These are phyloP conservation scores for Theonella swinhoei DNA, from an alignment of 37 sponge, comb jelly and placozoan species.

Conservation along the genomic window DNA sequence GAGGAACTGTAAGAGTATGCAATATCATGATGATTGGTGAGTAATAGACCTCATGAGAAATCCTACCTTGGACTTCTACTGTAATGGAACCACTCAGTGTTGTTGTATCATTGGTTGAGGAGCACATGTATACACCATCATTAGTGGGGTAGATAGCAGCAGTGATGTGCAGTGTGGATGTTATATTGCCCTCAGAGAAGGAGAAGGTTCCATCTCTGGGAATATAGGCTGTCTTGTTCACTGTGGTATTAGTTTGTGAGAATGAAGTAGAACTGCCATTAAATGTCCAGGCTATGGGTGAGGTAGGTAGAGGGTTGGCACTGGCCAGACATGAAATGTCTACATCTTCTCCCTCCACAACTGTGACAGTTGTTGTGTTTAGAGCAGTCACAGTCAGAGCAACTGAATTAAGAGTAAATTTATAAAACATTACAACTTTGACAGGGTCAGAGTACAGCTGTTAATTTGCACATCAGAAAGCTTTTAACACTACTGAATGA, in stretches of 20 bases:
- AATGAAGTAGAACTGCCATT: not conserved
- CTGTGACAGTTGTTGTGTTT: not conserved
- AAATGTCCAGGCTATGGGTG: constrained; percentile 37
- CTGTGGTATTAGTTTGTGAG: not conserved
- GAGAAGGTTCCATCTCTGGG: not conserved
- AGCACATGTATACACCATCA: constrained; percentile 34
- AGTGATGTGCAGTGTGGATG: constrained; percentile 19
- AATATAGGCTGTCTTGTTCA: not conserved
- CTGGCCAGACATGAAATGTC: constrained; percentile 37
- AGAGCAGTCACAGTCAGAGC: not conserved
- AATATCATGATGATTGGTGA: no score
- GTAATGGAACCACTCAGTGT: not conserved
- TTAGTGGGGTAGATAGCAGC: constrained; percentile 27
- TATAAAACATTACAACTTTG: no score
- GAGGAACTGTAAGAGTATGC: not conserved
- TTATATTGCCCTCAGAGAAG: not conserved
- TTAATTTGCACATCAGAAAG: no score
- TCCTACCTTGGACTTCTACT: not conserved
- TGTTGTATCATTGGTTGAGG: constrained; percentile 1
- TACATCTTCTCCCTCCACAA: constrained; percentile 26
- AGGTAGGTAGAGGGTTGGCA: constrained; percentile 41
- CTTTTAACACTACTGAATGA: not conserved
- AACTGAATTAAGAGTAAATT: not conserved
- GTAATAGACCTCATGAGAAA: not conserved
- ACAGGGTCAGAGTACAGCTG: no score